Evolutionary conservation across 2,888 invertebrate species (phyloP).

Genomic region (Cephus rjabovi): DNA sequence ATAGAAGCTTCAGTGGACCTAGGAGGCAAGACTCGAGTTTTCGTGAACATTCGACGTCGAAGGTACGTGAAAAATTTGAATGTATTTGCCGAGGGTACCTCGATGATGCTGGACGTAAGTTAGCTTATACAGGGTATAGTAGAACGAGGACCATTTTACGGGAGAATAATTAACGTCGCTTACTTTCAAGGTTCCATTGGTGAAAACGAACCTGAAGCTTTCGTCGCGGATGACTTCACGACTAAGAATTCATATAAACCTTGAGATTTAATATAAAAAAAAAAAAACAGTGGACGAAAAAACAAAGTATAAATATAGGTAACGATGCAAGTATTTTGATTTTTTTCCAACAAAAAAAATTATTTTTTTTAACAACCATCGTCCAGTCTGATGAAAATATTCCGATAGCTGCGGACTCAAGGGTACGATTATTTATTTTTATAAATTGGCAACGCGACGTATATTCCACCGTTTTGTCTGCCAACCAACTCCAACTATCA

Average conservation of each 20-base stretch:
- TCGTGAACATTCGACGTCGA: neutral
- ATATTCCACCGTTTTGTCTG: neutral
- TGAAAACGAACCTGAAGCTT: neutral
- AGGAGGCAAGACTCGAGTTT: neutral
- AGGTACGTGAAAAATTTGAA: neutral
- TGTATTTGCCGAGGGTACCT: neutral
- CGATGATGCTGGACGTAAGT: neutral
- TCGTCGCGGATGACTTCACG: neutral
- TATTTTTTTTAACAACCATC: too few relatives aligned
- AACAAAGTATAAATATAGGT: neutral
- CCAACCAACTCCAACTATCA: neutral
- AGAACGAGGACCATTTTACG: neutral
- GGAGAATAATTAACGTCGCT: neutral
- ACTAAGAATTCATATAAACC: neutral
- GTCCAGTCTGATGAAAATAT: neutral
- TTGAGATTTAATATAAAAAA: neutral
- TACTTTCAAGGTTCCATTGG: neutral
- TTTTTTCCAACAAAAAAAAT: too few relatives aligned
- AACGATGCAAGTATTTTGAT: too few relatives aligned
- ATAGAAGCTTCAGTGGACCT: neutral
- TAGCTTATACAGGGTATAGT: neutral
- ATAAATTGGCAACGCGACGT: neutral
- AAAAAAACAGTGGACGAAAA: neutral
- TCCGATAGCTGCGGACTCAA: neutral
- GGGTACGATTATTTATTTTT: neutral